A percentile compares a stretch with the other conserved stretches of the same genome.
phyloP scores from a whole-genome alignment of 2,888 invertebrate species.

The Diloba caeruleocephala region DNA sequence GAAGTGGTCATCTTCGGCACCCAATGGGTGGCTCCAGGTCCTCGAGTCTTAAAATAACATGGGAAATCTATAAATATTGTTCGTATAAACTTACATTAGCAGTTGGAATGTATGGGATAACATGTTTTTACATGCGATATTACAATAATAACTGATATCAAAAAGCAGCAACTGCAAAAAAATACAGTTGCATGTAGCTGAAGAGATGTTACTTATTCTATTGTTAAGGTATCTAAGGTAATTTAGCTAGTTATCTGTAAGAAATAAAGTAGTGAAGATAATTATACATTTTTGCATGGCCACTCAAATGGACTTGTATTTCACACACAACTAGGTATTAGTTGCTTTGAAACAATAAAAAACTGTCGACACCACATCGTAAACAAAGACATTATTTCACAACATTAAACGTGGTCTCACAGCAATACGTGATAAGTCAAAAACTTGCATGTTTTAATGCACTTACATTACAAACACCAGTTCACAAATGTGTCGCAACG shows the following conservation, averaged over 20 bases:
- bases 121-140: no score
- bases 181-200: background rate
- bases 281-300: constrained; percentile 3
- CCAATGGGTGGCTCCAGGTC: no score
- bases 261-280: background rate
- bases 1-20: no score
- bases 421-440: constrained; percentile 25
- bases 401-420: constrained; percentile 20
- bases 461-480: constrained; percentile 45
- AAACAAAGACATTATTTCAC: constrained; percentile 37
- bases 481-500: constrained; percentile 62
- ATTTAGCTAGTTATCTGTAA: constrained; percentile 1
- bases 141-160: no score
- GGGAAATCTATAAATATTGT: no score
- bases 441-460: constrained; percentile 52
- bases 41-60: no score
- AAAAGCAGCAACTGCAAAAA: background rate
- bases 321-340: constrained; percentile 23
- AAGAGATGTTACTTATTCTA: background rate
- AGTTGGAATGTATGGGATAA: no score
- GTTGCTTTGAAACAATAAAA: constrained; percentile 8
- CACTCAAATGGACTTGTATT: background rate
- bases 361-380: no score
- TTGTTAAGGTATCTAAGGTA: constrained; percentile 4
- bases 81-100: no score